These are phyloP conservation scores for Chymomyza caudatula DNA, from an alignment of 2,888 invertebrate genomes.

Conservation along the genomic window DNA sequence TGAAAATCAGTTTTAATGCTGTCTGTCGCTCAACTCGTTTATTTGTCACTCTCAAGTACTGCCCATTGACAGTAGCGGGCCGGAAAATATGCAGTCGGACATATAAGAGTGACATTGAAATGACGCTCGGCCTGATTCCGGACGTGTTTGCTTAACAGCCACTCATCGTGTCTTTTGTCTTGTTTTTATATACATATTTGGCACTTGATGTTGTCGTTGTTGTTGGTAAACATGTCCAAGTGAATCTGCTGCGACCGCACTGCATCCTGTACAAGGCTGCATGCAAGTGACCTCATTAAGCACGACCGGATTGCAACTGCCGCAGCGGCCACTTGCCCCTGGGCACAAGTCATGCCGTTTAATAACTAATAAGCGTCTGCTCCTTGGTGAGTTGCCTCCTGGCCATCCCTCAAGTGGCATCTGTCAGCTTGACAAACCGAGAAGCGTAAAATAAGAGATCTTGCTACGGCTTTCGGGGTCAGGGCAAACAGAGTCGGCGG, in stretches of 20 bases:
- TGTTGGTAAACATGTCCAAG: conserved; percentile 19
- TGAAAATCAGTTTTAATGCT: conserved; percentile 3
- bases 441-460: conserved; percentile 69
- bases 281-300: conserved; percentile 50
- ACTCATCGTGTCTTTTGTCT: conserved; percentile 21
- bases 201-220: conserved; percentile 27
- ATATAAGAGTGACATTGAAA: conserved; percentile 21
- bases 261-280: not conserved
- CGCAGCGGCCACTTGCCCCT: conserved; percentile 19
- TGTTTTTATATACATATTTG: conserved; percentile 30
- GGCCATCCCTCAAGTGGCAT: conserved; percentile 71
- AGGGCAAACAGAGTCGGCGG: not conserved
- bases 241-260: conserved; percentile 1
- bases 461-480: not conserved
- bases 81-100: conserved; percentile 1
- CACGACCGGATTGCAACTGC: conserved; percentile 31
- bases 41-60: not conserved
- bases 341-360: conserved; percentile 61
- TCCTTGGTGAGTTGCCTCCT: conserved; percentile 15
- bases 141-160: conserved; percentile 6
- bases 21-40: not conserved
- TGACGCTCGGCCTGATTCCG: conserved; percentile 15
- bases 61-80: not conserved
- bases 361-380: conserved; percentile 65
- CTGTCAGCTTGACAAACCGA: conserved; percentile 72